Base-by-base conservation (phyloP, 2,797 vertebrate genomes). In the Danio albolineatus region DNA sequence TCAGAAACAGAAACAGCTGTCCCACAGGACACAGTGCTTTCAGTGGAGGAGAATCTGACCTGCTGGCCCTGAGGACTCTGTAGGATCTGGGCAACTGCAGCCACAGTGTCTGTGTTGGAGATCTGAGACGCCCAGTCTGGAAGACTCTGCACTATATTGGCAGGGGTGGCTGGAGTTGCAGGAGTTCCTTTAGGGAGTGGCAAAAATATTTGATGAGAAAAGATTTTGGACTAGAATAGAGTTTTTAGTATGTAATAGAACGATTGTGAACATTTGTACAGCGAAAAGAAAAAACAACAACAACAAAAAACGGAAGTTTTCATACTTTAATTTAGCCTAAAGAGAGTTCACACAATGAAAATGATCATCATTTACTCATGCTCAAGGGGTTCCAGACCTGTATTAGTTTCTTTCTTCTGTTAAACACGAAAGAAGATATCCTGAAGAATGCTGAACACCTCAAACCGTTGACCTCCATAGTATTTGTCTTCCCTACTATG, bases 81-180 rank as follows among this genome's bases (percentile, higher is more conserved):
- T 76, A 99, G 91, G 87, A 99, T 98, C 89, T 99, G 98, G 56
- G 98, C 98, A 51, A 99, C 97, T 21, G 98, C 98, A 82, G 98
- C 95, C 85, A 99, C 95, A 0, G 98, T 98, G 87, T 99, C 98
- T 41, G 97, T 97, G 90, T 96, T 99, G 76, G 95, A 95, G 84
- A 99, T 98, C 90, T 99, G 98, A 67, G 98, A 98, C 0, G 97
- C 96, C 98, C 98, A 99, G 85, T 99, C 98, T 19, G 98, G 96
- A 73, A 99, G 94, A 86, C 95, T 94, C 82, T 96, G 98, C 0
- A 97, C 95, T 14, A 98, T 94, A 73, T 96, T 97, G 76, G 98
- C 97, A 72, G 97, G 98, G 57, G 97, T 99, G 75, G 96, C 97
- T 1, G 98, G 98, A 36, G 98, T 99, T 53, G 97, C 96, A 51